Evolutionary conservation across 2,797 vertebrate genomes (phyloP), one percentile per base, ranked within the genome.

Genomic region (Peromyscus melanophrys): DNA sequence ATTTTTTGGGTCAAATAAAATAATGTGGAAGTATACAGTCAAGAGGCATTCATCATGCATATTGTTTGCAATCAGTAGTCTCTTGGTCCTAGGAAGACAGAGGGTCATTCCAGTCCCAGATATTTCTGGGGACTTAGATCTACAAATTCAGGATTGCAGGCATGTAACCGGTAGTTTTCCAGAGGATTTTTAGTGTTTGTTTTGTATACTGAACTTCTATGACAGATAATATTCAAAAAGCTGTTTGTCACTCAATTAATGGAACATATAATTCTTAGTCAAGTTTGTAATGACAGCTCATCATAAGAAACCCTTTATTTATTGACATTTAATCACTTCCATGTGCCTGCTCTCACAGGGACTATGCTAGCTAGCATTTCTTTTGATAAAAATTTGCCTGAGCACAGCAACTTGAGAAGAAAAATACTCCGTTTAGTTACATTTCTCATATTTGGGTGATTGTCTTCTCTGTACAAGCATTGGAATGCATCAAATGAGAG

Each of bases 401-500:
- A 93, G 76, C 59, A 90, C 5, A 88, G 29, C 9, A 77, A 63
- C 52, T 95, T 91, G 75, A 61, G 59, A 73, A 94, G 57, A 88
- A 88, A 85, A 92, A 63, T 78, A 90, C 27, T 63, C 37, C 71
- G 4, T 77, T 94, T 89, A 37, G 59, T 92, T 89, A n/a, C 8
- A 29, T 1, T 0, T 89, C 71, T 91, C 29, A 52, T 95, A 87
- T 69, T 94, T 87, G 90, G 91, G 55, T 37, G 81, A 82, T 92
- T 65, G 83, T 87, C 96, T 95, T 93, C 65, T 95, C 34, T 61
- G 5, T 12, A 37, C 4, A 43, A 89, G 55, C 71, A 80, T 1
- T 65, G 88, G 73, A 95, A 90, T 78, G 83, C 69, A 95, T 95
- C 71, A 88, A 63, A 92, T 90, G 87, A 94, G 96, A 96, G 57